These are phyloP conservation scores for Eucidaris tribuloides DNA, from an alignment of 35 echinoderm and acorn worm species.

Conservation along the genomic window DNA sequence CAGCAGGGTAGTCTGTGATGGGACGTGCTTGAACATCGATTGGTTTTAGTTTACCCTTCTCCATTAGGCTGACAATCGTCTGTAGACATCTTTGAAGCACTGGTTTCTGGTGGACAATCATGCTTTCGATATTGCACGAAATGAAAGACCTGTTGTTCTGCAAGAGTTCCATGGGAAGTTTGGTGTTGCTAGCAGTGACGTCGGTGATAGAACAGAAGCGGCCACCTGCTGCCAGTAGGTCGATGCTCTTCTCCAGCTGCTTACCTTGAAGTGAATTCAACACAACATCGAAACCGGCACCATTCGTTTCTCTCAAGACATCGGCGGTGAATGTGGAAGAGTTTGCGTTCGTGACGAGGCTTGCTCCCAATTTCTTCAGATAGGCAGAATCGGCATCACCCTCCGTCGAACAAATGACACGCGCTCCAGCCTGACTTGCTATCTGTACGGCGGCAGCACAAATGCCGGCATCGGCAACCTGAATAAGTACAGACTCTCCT, in stretches of 20 bases:
- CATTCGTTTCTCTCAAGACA: conserved; percentile 47
- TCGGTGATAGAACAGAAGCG: conserved; percentile 40
- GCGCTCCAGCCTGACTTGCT: conserved; percentile 45
- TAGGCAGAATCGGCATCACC: neutral
- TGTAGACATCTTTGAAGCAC: conserved; percentile 13
- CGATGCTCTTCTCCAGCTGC: conserved; percentile 28
- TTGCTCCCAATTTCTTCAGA: conserved; percentile 36
- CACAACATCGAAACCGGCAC: conserved; percentile 63
- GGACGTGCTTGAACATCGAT: conserved; percentile 1
- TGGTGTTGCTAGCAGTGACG: neutral
- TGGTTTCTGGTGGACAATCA: conserved; percentile 25
- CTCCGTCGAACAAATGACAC: conserved; percentile 52
- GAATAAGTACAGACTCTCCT: conserved; percentile 70
- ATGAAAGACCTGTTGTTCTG: conserved; percentile 56
- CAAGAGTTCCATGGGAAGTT: conserved; percentile 31
- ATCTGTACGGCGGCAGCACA: conserved; percentile 59
- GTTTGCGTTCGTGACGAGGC: neutral
- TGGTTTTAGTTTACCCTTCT: conserved; percentile 25
- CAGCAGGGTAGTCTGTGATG: conserved; percentile 39
- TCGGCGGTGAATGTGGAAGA: conserved; percentile 29
- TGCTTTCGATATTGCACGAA: conserved; percentile 59
- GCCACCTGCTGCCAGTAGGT: conserved; percentile 41
- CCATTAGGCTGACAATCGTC: conserved; percentile 23
- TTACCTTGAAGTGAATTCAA: conserved; percentile 43
- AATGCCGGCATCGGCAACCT: conserved; percentile 24